Base-by-base conservation (phyloP, 1,140 invertebrate genomes). In the Panulirus ornatus region DNA sequence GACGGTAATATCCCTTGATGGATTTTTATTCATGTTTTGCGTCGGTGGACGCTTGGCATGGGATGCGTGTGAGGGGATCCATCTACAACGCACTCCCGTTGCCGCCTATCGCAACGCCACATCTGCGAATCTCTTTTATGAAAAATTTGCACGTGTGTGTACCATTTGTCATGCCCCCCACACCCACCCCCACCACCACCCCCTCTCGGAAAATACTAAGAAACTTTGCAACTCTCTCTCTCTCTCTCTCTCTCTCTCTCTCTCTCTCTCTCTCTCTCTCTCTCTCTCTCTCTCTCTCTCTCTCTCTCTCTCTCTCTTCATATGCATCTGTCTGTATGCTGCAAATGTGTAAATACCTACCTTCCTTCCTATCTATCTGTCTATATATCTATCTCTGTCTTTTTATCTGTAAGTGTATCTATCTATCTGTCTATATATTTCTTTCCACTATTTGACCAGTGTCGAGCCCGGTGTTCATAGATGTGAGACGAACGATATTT, bases 201-300 rank as follows among this genome's bases (percentile, higher is more conserved):
- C 1, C 8, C n/a, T 70, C 3, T 22, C 11, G 27, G 36, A 8
- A 11, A 70, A 6, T 22, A 38, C 19, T 38, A 11, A 38, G 70
- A 73, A 38, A 38, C 27, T 73, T 16, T 73, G 16, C 42, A 3
- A 38, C 70, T 73, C 14, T 2, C 34, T 27, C 27, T 42, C 34
- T 40, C 11, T 40, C 34, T 44, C 73, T 70, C 30, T 38, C 42
- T 83, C 44, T 83, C 44, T 83, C 5, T 83, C 44, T 83, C 54
- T 83, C 16, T 83, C 8, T 66, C 54, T 38, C 34, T 63, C 76
- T 42, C 76, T 44, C 73, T 76, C 70, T 71, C 34, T 38, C 73
- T 76, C 73, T 38, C 34, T 38, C 73, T 38, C 34, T 38, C 73
- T 76, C 73, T 38, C 73, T 38, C 34, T 76, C 73, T 76, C 34